Evolutionary conservation across 1,140 invertebrate species (phyloP).

Genomic region (Drosophila bocqueti): DNA sequence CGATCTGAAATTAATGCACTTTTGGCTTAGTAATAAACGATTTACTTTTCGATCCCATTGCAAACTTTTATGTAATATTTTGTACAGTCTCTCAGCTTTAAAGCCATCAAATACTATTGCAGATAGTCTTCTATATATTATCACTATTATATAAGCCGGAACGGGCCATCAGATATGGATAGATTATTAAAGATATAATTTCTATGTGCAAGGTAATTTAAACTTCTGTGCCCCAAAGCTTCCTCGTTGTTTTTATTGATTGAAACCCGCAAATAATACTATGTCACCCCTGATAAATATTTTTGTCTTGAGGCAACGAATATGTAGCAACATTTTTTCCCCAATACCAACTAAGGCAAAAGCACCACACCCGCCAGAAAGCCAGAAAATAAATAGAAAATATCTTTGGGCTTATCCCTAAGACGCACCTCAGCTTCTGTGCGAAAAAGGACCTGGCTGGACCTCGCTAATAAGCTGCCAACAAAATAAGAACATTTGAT

Average conservation of each 20-base stretch:
- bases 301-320: background rate
- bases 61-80: no score
- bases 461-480: constrained; percentile 76
- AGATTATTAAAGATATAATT: no score
- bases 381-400: constrained; percentile 39
- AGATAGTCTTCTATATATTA: no score
- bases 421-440: constrained; percentile 35
- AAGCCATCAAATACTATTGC: no score
- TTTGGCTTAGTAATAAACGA: no score
- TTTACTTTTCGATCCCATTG: no score
- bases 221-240: no score
- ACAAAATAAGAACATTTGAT: constrained; percentile 74
- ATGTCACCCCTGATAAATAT: background rate
- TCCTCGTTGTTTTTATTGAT: background rate
- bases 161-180: no score
- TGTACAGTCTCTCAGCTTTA: no score
- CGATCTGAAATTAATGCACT: no score
- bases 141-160: no score
- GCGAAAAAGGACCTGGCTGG: constrained; percentile 14
- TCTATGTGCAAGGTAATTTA: no score
- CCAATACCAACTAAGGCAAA: constrained; percentile 1
- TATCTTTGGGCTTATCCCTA: constrained; percentile 51
- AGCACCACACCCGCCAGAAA: constrained; percentile 1
- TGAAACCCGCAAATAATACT: background rate
- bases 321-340: background rate